Conservation (phyloP, 2,113 vertebrate genomes). For the Tichodroma muraria region DNA sequence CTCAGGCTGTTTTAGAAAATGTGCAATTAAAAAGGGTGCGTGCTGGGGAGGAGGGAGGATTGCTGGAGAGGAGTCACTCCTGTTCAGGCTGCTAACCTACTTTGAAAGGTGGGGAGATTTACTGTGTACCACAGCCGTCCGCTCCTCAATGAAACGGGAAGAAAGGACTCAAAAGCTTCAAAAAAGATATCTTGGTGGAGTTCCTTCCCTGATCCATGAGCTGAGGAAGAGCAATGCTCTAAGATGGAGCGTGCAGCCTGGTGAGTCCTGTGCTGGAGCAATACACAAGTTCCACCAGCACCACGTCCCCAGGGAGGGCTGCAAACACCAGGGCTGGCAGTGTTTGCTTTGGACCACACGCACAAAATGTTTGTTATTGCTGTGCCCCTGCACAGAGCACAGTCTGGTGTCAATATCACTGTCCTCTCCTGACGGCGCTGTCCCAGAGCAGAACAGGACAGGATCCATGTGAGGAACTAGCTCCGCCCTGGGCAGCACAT, state of each 20-base stretch:
- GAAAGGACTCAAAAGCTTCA: not conserved
- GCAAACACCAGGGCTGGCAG: not conserved
- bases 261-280: not conserved
- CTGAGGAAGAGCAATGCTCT: not conserved
- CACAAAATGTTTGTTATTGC: rapidly evolving
- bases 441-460: not conserved
- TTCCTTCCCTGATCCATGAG: not conserved
- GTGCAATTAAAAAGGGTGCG: constrained; percentile 5
- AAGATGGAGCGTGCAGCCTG: not conserved
- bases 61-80: not conserved
- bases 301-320: not conserved
- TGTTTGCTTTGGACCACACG: not conserved
- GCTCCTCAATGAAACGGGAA: not conserved
- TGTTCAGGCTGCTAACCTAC: not conserved
- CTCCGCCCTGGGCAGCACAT: rapidly evolving
- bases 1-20: not conserved
- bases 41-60: not conserved
- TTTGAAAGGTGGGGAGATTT: not conserved
- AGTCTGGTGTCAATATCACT: not conserved
- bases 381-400: not conserved
- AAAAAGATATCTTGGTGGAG: not conserved
- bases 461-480: not conserved
- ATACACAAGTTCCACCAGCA: not conserved
- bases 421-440: not conserved
- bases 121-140: not conserved